A percentile compares a stretch with the other conserved stretches of the same genome.
Evolutionary conservation across 2,113 vertebrate species (phyloP).

Genomic region (Tylochromis polylepis): DNA sequence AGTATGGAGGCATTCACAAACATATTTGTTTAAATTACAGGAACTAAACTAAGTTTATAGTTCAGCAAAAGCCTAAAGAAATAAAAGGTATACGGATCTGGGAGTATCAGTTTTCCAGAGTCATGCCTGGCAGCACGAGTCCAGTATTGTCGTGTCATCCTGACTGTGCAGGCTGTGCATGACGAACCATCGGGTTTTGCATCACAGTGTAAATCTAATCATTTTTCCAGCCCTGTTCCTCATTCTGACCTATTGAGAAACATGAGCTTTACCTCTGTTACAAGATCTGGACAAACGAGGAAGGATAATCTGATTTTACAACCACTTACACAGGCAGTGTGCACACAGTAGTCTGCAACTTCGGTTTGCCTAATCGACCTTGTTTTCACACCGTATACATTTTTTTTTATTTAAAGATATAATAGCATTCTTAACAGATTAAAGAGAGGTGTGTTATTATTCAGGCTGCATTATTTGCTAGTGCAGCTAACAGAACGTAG

Average conservation of each 20-base stretch:
- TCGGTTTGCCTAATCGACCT: neutral
- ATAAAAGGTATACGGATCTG: neutral
- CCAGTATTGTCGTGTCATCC: slow-evolving; percentile 65
- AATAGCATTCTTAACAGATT: neutral
- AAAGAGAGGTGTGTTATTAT: neutral
- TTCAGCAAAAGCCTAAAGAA: neutral
- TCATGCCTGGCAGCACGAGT: neutral
- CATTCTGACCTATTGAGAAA: slow-evolving; percentile 19
- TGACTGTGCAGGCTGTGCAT: slow-evolving; percentile 46
- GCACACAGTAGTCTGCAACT: neutral
- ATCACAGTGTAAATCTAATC: neutral
- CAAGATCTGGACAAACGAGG: neutral
- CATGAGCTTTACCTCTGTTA: neutral
- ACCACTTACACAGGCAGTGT: neutral
- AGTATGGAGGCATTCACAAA: neutral
- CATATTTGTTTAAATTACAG: neutral
- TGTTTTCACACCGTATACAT: neutral
- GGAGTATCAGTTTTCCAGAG: neutral
- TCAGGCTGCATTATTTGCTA: neutral
- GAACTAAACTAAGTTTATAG: neutral
- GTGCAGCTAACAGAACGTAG: neutral
- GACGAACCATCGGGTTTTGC: slow-evolving; percentile 36
- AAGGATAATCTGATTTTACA: neutral
- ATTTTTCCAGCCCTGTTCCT: slow-evolving; percentile 21
- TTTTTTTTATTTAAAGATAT: neutral